A percentile compares a stretch with the other conserved stretches of the same genome.
phyloP scores from a whole-genome alignment of 2,113 vertebrate species.

The Xiphorhynchus elegans region DNA sequence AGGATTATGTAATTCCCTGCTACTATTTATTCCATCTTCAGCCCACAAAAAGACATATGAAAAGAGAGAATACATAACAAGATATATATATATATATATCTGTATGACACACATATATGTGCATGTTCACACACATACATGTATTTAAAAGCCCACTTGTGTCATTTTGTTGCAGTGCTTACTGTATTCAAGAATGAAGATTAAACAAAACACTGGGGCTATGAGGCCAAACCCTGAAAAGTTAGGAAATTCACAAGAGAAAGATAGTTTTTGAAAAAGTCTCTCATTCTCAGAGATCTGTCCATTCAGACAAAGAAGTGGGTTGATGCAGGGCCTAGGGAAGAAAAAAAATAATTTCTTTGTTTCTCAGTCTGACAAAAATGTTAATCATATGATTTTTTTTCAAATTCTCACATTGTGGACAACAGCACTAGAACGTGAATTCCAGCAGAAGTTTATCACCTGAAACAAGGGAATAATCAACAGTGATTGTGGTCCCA shows the following conservation, averaged over 20 bases:
- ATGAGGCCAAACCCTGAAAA: neutral
- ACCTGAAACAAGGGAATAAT: neutral
- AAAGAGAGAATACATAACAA: neutral
- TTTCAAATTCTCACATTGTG: neutral
- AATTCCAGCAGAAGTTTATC: neutral
- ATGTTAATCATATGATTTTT: neutral
- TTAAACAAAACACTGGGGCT: neutral
- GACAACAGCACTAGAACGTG: neutral
- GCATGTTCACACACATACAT: neutral
- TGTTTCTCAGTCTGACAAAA: constrained; percentile 51
- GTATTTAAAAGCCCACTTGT: neutral
- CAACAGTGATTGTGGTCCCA: neutral
- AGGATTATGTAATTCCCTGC: neutral
- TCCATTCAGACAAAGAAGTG: neutral
- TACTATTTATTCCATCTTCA: neutral
- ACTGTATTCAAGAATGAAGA: neutral
- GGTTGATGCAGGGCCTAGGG: neutral
- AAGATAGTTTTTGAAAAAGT: neutral
- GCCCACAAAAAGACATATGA: neutral
- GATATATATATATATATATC: neutral
- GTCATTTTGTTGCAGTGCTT: accelerated
- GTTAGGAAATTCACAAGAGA: neutral
- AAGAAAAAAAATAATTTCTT: constrained; percentile 5
- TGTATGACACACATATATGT: neutral
- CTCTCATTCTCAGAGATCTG: neutral